Evolutionary conservation across 2,113 vertebrate species (phyloP), one percentile per base, ranked within the genome.

Genomic region (Dissostichus mawsoni): DNA sequence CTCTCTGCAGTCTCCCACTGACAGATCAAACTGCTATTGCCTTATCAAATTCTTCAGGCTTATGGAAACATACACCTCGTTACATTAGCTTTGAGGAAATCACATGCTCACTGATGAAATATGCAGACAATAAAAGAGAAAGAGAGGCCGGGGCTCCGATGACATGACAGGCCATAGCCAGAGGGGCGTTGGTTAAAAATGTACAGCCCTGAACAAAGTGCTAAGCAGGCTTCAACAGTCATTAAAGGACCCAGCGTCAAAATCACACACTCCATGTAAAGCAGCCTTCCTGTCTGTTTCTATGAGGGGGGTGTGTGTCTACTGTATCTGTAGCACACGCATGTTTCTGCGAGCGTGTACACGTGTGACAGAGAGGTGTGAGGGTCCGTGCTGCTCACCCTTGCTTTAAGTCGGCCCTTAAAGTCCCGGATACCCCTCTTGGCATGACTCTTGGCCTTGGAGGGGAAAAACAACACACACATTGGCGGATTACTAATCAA

Each of bases 381-480:
- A 67, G 62, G 73, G 86, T 81, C 69, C 7, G 36, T 57, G 66
- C 64, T 23, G 89, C 94, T 12, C 90, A 99, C 98, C 97, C 95
- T 97, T 50, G 96, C 95, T 91, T 96, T 97, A 6, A 99, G 96
- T 89, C 96, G 96, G 92, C 94, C 98, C 95, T 95, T 98, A 90
- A 99, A 96, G 87, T 97, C 97, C 76, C 95, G 96, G 81, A 99
- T 96, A 73, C 98, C 97, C 92, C 96, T 96, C 88, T 95, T 99
- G 45, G 98, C 97, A 16, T 99, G 97, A 93, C 90, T 97, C 95
- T 97, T 98, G 92, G 97, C 97, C 96, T 99, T 89, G 81, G 72
- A 78, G 66, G 36, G 36, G 45, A 50, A 70, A 57, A 78, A 76
- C 1, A 81, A 73, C 41, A 72, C 68, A 80, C 48, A 61, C 2